phyloP scores from a whole-genome alignment of 2,797 vertebrate species.

The Gallinago stenura region DNA sequence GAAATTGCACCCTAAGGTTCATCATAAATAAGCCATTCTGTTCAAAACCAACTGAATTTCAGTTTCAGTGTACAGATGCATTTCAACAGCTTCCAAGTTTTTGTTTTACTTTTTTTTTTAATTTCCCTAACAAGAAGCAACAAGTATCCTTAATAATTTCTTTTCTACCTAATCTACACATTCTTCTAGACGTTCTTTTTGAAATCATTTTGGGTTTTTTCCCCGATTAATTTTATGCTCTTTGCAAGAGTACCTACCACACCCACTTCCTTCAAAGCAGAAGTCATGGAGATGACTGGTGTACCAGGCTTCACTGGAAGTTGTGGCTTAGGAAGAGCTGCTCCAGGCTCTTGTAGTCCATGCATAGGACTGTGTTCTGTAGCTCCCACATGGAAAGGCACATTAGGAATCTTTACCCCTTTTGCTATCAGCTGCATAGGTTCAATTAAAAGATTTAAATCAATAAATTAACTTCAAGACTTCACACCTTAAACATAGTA shows the following conservation, averaged over 20 bases:
- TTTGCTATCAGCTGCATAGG: slow-evolving; percentile 84
- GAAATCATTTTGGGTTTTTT: not conserved
- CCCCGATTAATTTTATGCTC: not conserved
- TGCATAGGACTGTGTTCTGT: slow-evolving; percentile 61
- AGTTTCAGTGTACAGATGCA: not conserved
- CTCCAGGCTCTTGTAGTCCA: slow-evolving; percentile 73
- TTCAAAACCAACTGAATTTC: not conserved
- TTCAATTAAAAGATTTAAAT: not conserved
- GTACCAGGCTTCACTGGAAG: slow-evolving; percentile 71
- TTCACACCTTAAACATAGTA: not conserved
- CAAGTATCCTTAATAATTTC: not conserved
- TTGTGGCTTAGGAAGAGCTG: slow-evolving; percentile 74
- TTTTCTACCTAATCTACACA: not conserved
- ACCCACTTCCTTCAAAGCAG: slow-evolving; percentile 93
- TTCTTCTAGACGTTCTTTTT: not conserved
- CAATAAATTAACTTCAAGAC: not conserved
- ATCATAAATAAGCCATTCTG: not conserved
- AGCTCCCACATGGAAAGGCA: slow-evolving; percentile 73
- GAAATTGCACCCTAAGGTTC: not conserved
- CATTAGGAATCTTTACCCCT: slow-evolving; percentile 80
- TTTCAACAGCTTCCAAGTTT: not conserved
- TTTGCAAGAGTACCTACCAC: slow-evolving; percentile 83
- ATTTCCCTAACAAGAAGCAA: not conserved
- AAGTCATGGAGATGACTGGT: slow-evolving; percentile 92
- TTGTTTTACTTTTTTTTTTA: not conserved